A percentile compares a stretch with the other conserved stretches of the same genome.
Conservation (phyloP, 2,888 invertebrate species). For the Hydraecia micacea region DNA sequence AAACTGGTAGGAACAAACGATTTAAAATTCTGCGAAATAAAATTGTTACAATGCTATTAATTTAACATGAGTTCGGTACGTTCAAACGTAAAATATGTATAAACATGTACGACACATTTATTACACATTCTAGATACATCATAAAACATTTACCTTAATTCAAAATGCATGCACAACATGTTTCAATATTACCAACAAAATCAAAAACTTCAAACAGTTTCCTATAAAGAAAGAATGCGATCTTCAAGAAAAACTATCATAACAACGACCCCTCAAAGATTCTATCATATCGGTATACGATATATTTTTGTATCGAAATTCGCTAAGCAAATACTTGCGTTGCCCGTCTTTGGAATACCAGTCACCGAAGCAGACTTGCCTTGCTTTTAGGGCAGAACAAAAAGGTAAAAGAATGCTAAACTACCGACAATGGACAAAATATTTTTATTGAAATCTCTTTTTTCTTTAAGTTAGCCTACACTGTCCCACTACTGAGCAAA, state of each 20-base stretch:
- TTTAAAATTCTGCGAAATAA: not conserved
- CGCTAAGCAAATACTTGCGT: constrained; percentile 69
- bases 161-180: constrained; percentile 2
- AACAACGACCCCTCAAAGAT: constrained; percentile 35
- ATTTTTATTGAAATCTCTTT: not conserved
- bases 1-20: not conserved
- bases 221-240: constrained; percentile 29
- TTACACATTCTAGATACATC: not conserved
- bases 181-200: not conserved
- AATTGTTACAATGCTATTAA: not conserved
- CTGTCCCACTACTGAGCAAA: not conserved
- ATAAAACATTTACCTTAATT: not conserved
- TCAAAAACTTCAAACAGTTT: constrained; percentile 20
- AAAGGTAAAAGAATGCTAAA: constrained; percentile 66
- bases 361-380: constrained; percentile 59
- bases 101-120: not conserved
- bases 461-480: not conserved
- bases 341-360: constrained; percentile 69
- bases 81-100: constrained; percentile 6
- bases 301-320: constrained; percentile 62
- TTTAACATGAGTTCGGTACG: constrained; percentile 1
- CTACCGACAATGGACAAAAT: constrained; percentile 58
- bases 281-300: constrained; percentile 21
- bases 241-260: constrained; percentile 38
- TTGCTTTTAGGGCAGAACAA: constrained; percentile 70